These are phyloP conservation scores for Erpobdella octoculata DNA, from an alignment of 2,888 invertebrate genomes.

Conservation along the genomic window DNA sequence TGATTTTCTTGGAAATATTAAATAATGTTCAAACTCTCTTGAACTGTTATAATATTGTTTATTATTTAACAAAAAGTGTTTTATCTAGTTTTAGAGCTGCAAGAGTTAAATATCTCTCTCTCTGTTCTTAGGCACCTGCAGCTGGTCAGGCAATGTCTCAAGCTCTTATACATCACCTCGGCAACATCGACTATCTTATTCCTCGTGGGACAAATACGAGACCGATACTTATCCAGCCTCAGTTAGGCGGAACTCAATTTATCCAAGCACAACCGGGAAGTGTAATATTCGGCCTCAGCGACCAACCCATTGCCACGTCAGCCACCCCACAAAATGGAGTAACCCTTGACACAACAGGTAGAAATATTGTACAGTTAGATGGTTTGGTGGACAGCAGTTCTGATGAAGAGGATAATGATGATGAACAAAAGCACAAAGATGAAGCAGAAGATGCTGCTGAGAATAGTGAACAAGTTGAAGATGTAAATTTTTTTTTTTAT, in stretches of 20 bases:
- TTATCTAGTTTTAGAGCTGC: too few relatives aligned
- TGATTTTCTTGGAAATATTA: too few relatives aligned
- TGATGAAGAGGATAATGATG: conserved; percentile 68
- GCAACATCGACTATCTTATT: conserved; percentile 11
- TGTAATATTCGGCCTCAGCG: conserved; percentile 23
- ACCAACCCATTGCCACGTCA: conserved; percentile 23
- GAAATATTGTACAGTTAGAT: conserved; percentile 48
- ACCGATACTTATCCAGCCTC: neutral
- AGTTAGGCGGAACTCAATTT: neutral
- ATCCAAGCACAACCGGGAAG: conserved; percentile 11
- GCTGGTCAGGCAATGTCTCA: conserved; percentile 5
- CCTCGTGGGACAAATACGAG: neutral
- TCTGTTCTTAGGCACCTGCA: too few relatives aligned
- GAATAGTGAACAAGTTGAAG: conserved; percentile 56
- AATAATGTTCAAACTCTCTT: too few relatives aligned
- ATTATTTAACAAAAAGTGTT: too few relatives aligned
- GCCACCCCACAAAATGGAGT: conserved; percentile 27
- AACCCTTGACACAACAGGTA: conserved; percentile 1
- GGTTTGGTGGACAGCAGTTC: conserved; percentile 56
- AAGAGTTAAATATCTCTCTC: too few relatives aligned
- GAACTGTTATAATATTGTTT: too few relatives aligned
- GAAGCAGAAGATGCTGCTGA: conserved; percentile 65
- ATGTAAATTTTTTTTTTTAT: too few relatives aligned
- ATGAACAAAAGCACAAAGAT: conserved; percentile 60
- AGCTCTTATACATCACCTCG: conserved; percentile 17